Conservation (phyloP, 2,888 invertebrate genomes). For the Mesoligia furuncula region DNA sequence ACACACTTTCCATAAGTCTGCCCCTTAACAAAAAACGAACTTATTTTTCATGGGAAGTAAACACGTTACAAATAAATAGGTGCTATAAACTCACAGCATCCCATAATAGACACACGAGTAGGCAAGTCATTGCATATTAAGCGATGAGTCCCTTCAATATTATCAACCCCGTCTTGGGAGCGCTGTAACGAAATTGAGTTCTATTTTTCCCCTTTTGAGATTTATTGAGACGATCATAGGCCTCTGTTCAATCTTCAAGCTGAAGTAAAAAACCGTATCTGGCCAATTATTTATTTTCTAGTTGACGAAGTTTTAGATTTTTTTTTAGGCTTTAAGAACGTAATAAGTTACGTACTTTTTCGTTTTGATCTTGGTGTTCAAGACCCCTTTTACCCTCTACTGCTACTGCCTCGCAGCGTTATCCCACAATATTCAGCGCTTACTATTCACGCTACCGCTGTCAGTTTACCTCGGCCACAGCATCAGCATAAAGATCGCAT, state of each 20-base stretch:
- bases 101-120: conserved; percentile 7
- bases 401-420: neutral
- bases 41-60: neutral
- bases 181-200: conserved; percentile 31
- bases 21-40: neutral
- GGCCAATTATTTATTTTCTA: neutral
- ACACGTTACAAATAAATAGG: conserved; percentile 9
- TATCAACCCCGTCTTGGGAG: conserved; percentile 31
- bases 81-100: conserved; percentile 3
- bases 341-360: neutral
- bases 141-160: conserved; percentile 30
- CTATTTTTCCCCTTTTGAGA: conserved; percentile 26
- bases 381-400: neutral
- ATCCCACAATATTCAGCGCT: conserved; percentile 11
- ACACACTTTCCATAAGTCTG: neutral
- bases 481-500: conserved; percentile 47
- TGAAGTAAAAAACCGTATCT: neutral
- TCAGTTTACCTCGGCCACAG: conserved; percentile 15
- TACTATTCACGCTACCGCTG: conserved; percentile 8
- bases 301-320: neutral
- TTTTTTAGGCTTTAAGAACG: neutral
- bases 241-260: conserved; percentile 1
- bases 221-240: conserved; percentile 10
- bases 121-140: conserved; percentile 29
- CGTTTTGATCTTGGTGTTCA: neutral